Evolutionary conservation across 2,797 vertebrate species (phyloP), one percentile per base, ranked within the genome.

Genomic region (Lepidocolaptes lacrymiger): DNA sequence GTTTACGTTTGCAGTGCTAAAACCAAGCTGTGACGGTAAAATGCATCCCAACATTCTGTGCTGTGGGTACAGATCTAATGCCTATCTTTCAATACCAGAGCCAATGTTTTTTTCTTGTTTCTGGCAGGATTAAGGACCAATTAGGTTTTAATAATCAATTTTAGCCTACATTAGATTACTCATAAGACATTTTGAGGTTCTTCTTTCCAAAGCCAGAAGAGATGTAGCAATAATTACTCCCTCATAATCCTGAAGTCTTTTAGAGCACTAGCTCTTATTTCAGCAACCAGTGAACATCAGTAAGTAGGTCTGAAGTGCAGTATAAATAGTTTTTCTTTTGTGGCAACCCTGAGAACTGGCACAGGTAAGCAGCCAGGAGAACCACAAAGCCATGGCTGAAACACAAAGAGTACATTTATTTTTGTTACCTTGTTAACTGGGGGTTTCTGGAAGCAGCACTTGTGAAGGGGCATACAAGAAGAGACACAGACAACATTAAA

Each of bases 401-500:
- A 52, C 11, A 46, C 6, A 26, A 51, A 51, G 37, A 52, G 4
- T 16, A 39, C 66, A 73, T 6, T 52, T 30, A 30, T 21, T 74
- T 30, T 8, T 44, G 2, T 54, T 74, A 9, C 8, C 14, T 34
- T 41, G 34, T 26, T 80, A 34, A 34, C 13, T 30, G 34, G 9
- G 9, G 4, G 9, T 46, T 52, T 12, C 17, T 17, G 0, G 0
- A 48, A 46, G 39, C 26, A 54, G 24, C 18, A 66, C 9, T 10
- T 0, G 0, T 14, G 18, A 74, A 32, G 17, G 21, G 28, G 1
- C 0, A 6, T 21, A 18, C 28, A 46, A 10, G 17, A 0, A 1
- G 14, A 24, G 14, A 18, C 0, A 1, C 17, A n/a, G 37, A 16
- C 11, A 7, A 0, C 0, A 7, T 7, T 37, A 28, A 44, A 73